A percentile compares a stretch with the other conserved stretches of the same genome.
Evolutionary conservation across 2,888 invertebrate species (phyloP).

Genomic region (Agrypnus murinus): DNA sequence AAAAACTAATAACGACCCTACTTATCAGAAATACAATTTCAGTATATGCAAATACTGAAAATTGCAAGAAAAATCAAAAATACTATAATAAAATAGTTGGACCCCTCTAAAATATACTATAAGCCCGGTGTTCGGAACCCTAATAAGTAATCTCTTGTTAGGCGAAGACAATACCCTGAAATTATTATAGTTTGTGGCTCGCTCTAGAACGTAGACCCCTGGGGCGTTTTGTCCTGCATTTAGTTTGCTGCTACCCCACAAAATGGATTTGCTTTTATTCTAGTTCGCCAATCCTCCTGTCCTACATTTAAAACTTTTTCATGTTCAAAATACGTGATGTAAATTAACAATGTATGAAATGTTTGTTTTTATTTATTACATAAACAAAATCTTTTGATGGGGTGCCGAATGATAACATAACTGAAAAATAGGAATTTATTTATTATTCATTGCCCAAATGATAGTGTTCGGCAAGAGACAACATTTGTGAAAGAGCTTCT

Average conservation of each 20-base stretch:
- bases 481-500: no score
- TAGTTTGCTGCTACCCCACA: slow-evolving; percentile 38
- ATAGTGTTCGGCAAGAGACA: no score
- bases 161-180: slow-evolving; percentile 49
- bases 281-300: slow-evolving; percentile 9
- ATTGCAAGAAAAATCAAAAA: no score
- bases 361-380: no score
- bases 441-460: background rate
- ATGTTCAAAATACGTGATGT: slow-evolving; percentile 2
- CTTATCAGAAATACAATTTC: no score
- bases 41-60: no score
- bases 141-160: slow-evolving; percentile 53
- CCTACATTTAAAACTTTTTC: background rate
- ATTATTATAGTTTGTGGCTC: slow-evolving; percentile 53
- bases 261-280: slow-evolving; percentile 45
- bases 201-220: slow-evolving; percentile 41
- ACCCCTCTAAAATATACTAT: slow-evolving; percentile 34
- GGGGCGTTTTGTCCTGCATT: slow-evolving; percentile 46
- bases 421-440: background rate
- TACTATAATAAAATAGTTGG: slow-evolving; percentile 19
- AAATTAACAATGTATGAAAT: slow-evolving; percentile 3
- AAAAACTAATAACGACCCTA: no score
- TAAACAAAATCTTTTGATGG: no score
- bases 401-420: background rate
- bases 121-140: slow-evolving; percentile 52